Conservation (phyloP, 1,140 invertebrate genomes). For the Leguminivora glycinivorella region DNA sequence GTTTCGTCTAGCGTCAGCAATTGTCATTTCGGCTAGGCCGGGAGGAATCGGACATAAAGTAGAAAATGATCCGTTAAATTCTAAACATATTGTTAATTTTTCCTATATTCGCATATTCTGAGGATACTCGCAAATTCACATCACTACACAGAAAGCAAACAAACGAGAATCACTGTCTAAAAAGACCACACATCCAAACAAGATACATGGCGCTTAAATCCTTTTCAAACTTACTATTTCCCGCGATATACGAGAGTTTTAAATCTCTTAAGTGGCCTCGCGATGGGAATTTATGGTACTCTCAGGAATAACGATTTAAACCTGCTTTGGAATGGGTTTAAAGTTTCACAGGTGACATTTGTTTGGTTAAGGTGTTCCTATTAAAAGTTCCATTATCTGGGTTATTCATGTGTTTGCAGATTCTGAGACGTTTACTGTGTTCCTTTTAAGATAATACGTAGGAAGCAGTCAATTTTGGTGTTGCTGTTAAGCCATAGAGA, state of each 20-base stretch:
- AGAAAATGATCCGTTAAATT: no score
- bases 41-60: no score
- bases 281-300: slow-evolving; percentile 16
- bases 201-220: neutral
- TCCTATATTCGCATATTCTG: neutral
- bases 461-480: neutral
- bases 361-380: slow-evolving; percentile 9
- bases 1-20: no score
- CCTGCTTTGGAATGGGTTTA: slow-evolving; percentile 12
- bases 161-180: neutral
- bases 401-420: neutral
- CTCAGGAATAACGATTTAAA: slow-evolving; percentile 8
- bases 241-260: slow-evolving; percentile 26
- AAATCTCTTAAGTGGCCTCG: slow-evolving; percentile 27
- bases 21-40: no score
- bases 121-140: neutral
- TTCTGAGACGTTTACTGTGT: neutral
- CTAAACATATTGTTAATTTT: neutral
- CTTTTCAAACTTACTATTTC: neutral
- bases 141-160: slow-evolving; percentile 14
- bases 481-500: no score
- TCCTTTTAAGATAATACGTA: neutral
- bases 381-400: neutral
- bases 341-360: slow-evolving; percentile 15
- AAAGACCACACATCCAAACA: neutral